Evolutionary conservation across 2,888 invertebrate species (phyloP), one percentile per base, ranked within the genome.

Genomic region (Pollenia angustigena): DNA sequence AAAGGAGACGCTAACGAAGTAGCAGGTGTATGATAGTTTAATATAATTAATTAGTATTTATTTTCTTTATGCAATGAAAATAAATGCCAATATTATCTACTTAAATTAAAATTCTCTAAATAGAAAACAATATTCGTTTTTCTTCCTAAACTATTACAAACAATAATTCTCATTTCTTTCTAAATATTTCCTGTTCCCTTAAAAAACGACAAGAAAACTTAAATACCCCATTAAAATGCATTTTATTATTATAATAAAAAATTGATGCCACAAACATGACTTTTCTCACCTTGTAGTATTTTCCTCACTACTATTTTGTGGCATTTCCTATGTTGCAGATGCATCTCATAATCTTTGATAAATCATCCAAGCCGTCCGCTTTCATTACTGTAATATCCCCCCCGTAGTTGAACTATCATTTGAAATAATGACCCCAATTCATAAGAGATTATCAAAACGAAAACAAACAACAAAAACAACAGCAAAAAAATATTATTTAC

Each of bases 341-440:
- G 8, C 32, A 44, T 32, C n/a, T 46, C 9, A 46, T 66, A 56
- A 66, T 68, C 66, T 60, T 12, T 46, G 54, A 54, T 32, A 56
- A 66, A 62, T 80, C 52, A 80, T 46, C 23, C 32, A 32, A 32
- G 32, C 32, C 32, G 32, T 32, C 46, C 8, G 14, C 32, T 48
- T 14, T 23, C 8, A 10, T 54, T 80, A 58, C 52, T 72, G 44
- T 32, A 32, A 32, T 32, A 32, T 32, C 32, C 32, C 32, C 44
- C 72, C 58, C 81, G 50, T 32, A 69, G 50, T 58, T 82, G 81
- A 82, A 75, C 81, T 82, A 60, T 60, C 60, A 69, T 75, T 75
- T 68, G 60, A 42, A 62, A 82, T 69, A 69, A 64, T 69, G 80
- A 83, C 83, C 83, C 75, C 86, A 83, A 86, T 80, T 74, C 62